Percentiles rank a stretch among this genome's conserved stretches.
phyloP scores from a whole-genome alignment of 92 coral and sea anemone species.

The Chrysogorgia sp. region DNA sequence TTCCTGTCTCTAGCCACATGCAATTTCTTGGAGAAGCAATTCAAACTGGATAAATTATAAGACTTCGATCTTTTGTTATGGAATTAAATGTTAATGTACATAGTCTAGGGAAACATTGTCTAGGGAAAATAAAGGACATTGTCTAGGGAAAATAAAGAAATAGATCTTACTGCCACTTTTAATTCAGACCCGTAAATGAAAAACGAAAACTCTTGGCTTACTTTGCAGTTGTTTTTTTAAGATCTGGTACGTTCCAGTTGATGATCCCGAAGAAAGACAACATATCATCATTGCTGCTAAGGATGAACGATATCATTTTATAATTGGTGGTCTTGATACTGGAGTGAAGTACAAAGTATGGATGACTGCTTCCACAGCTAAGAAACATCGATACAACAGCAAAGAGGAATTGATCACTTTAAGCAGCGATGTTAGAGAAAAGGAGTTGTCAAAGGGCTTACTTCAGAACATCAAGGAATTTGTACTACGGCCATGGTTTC shows the following conservation, averaged over 20 bases:
- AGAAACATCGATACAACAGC: slow-evolving; percentile 30
- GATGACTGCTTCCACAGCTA: slow-evolving; percentile 26
- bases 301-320: slow-evolving; percentile 22
- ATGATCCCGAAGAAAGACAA: not conserved
- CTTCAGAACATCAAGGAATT: slow-evolving; percentile 65
- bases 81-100: too few relatives aligned
- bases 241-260: slow-evolving; percentile 2
- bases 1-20: too few relatives aligned
- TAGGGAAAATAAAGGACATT: too few relatives aligned
- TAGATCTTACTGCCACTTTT: too few relatives aligned
- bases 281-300: slow-evolving; percentile 9
- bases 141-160: too few relatives aligned
- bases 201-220: not conserved
- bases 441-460: not conserved
- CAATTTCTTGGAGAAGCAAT: too few relatives aligned
- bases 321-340: slow-evolving; percentile 37
- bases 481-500: slow-evolving; percentile 91
- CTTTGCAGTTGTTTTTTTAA: not conserved
- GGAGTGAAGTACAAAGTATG: slow-evolving; percentile 50
- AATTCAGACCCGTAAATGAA: not conserved
- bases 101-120: too few relatives aligned
- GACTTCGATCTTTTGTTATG: too few relatives aligned
- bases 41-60: too few relatives aligned
- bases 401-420: slow-evolving; percentile 11
- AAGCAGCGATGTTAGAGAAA: not conserved